Evolutionary conservation across 1,140 invertebrate genomes (phyloP), one percentile per base, ranked within the genome.

Genomic region (Elysia chlorotica): DNA sequence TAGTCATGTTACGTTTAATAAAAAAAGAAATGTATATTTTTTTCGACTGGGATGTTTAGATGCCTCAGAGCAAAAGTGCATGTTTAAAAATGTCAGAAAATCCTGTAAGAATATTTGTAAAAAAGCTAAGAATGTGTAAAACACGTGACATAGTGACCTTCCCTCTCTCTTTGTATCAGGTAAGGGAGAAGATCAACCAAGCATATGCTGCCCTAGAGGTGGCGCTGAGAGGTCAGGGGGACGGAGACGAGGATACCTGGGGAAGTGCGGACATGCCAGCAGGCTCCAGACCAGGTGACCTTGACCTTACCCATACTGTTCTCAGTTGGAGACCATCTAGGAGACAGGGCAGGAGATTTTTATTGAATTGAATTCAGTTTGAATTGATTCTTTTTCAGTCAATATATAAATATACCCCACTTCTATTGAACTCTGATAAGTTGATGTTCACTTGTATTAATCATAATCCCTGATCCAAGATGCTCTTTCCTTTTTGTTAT

Each of bases 131-230:
- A 14, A 14, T 48, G 10, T 10, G 10, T 48, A 10, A n/a, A 48
- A 48, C n/a, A 48, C n/a, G 41, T 41, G 1, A 48, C n/a, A 67
- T 33, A 10, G 21, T 23, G 31, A 1, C 61, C 28, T 48, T 63
- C 28, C 21, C 14, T 68, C 25, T 56, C 28, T 63, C 36, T 17
- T 30, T 48, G 21, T 54, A 25, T 31, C 63, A 76, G 74, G 74
- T 76, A 25, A 68, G 70, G 31, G 65, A 73, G 53, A 76, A 77
- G 57, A 77, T 77, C 37, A 77, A 77, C 66, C 76, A 77, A 37
- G 73, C 76, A 10, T 77, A 74, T 36, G 76, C 74, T 54, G 65
- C 61, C 35, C 53, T 77, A 1, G 38, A 69, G 2, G 37, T 68
- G 53, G 48, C 14, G 37, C 35, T 19, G 30, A 33, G 61, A 14